Evolutionary conservation across 1,140 invertebrate genomes (phyloP).

Genomic region (Neelides sp.): DNA sequence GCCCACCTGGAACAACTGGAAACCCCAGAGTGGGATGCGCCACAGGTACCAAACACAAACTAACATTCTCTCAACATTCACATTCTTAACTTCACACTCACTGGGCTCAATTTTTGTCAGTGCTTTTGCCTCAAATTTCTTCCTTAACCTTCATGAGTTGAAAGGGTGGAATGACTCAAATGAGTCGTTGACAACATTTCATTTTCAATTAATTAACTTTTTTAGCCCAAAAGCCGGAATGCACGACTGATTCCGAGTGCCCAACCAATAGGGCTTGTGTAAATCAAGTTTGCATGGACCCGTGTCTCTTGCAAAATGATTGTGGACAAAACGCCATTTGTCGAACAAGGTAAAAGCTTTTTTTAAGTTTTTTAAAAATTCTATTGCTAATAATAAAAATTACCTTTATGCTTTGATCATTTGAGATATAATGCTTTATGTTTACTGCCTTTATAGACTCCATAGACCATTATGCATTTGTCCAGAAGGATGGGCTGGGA

Average conservation of each 20-base stretch:
- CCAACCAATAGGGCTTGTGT: constrained; percentile 61
- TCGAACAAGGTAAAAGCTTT: constrained; percentile 52
- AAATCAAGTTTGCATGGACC: constrained; percentile 59
- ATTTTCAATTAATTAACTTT: no score
- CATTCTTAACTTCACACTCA: no score
- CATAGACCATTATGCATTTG: constrained; percentile 43
- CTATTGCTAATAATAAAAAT: background rate
- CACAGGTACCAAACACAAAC: constrained; percentile 26
- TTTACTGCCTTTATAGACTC: no score
- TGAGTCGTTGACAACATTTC: no score
- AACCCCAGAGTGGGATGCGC: constrained; percentile 35
- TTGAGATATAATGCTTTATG: no score
- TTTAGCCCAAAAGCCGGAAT: constrained; percentile 30
- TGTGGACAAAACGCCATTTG: constrained; percentile 64
- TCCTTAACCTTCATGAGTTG: no score
- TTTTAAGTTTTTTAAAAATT: no score
- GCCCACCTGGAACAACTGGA: constrained; percentile 35
- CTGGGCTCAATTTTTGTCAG: no score
- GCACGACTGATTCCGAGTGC: constrained; percentile 45
- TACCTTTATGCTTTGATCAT: no score
- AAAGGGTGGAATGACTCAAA: no score
- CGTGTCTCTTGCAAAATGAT: constrained; percentile 57
- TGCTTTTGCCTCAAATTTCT: no score
- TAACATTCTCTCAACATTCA: background rate
- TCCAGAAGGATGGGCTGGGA: constrained; percentile 67